These are phyloP conservation scores for Aptenodytes forsteri DNA, from an alignment of 2,113 vertebrate species.

Conservation along the genomic window DNA sequence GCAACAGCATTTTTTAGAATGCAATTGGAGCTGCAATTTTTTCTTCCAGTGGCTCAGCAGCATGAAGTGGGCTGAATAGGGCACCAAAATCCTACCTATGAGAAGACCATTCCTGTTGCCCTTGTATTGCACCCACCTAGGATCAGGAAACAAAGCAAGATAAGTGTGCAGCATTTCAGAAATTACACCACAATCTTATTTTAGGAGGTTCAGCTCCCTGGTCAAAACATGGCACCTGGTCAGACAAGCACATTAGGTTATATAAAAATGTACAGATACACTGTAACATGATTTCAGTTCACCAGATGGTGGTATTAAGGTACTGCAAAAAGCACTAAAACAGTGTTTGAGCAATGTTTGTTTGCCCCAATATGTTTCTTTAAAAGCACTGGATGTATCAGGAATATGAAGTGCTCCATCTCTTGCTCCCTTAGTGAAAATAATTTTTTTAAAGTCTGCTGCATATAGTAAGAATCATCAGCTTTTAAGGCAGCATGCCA, in stretches of 20 bases:
- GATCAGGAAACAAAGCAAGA: background rate
- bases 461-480: background rate
- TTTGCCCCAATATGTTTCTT: background rate
- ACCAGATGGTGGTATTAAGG: constrained; percentile 41
- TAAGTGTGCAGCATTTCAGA: rapidly evolving
- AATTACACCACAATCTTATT: background rate
- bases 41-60: background rate
- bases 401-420: background rate
- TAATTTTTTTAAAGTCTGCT: background rate
- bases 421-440: constrained; percentile 17
- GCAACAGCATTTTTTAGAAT: background rate
- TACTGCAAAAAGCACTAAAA: background rate
- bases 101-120: background rate
- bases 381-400: background rate
- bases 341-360: background rate
- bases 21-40: background rate
- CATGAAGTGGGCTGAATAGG: background rate
- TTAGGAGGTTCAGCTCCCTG: background rate
- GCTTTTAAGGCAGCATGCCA: background rate
- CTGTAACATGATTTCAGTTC: background rate
- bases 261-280: background rate
- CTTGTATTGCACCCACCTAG: background rate
- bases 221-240: background rate
- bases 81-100: background rate
- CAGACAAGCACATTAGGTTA: background rate